Evolutionary conservation across 2,797 vertebrate genomes (phyloP).

Genomic region (Pangasius macronema): DNA sequence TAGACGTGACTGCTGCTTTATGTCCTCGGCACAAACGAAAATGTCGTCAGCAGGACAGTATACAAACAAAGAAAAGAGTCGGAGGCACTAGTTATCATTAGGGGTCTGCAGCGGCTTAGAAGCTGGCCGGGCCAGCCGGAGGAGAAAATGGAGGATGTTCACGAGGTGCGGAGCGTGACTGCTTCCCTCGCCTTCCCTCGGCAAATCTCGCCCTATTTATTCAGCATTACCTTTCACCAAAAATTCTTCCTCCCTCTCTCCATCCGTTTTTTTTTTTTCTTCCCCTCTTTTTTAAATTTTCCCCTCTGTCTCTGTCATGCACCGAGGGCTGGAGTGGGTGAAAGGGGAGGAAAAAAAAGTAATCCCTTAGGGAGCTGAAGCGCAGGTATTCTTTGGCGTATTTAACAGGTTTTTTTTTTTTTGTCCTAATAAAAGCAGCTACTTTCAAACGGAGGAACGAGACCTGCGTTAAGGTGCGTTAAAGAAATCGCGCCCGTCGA

Average conservation of each 20-base stretch:
- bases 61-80: no score
- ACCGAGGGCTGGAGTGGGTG: conserved; percentile 29
- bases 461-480: conserved; percentile 83
- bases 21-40: no score
- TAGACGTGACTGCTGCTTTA: neutral
- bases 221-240: conserved; percentile 72
- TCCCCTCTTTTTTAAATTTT: neutral
- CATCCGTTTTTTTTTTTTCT: conserved; percentile 16
- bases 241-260: conserved; percentile 58
- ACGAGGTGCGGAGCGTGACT: conserved; percentile 74
- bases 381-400: conserved; percentile 58
- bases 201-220: conserved; percentile 78
- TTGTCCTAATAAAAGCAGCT: neutral
- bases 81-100: no score
- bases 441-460: neutral
- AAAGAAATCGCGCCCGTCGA: conserved; percentile 84
- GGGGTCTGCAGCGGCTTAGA: conserved; percentile 66
- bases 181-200: conserved; percentile 61
- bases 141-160: conserved; percentile 76
- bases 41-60: no score
- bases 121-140: conserved; percentile 47
- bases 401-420: conserved; percentile 54
- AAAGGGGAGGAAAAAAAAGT: conserved; percentile 38
- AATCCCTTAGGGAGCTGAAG: conserved; percentile 60
- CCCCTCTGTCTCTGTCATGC: conserved; percentile 44